Conservation (phyloP, 2,113 vertebrate species). For the Hippocampus barbouri region DNA sequence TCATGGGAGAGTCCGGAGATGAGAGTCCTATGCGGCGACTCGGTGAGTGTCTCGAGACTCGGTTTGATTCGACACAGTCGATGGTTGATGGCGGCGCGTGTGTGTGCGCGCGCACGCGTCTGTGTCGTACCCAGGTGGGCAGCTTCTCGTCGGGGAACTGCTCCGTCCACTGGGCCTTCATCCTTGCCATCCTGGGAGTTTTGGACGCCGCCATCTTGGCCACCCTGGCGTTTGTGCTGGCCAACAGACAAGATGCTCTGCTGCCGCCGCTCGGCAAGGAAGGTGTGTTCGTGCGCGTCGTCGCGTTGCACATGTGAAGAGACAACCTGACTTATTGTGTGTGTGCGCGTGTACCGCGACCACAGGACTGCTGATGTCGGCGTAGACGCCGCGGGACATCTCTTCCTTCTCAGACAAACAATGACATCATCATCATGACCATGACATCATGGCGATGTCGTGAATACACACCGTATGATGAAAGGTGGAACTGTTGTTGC, state of each 20-base stretch:
- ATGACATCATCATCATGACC: background rate
- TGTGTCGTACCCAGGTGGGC: slow-evolving; percentile 44
- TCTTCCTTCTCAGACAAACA: background rate
- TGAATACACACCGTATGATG: background rate
- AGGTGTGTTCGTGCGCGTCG: slow-evolving; percentile 35
- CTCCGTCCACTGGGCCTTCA: slow-evolving; percentile 78
- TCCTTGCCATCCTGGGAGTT: slow-evolving; percentile 77
- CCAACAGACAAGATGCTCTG: slow-evolving; percentile 78
- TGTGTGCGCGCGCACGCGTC: too few relatives aligned
- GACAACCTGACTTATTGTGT: background rate
- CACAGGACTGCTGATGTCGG: slow-evolving; percentile 58
- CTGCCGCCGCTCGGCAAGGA: slow-evolving; percentile 71
- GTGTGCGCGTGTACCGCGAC: background rate
- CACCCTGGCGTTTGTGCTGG: slow-evolving; percentile 77
- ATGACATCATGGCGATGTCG: background rate
- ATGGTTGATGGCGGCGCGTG: too few relatives aligned
- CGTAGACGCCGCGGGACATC: slow-evolving; percentile 51
- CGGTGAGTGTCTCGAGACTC: slow-evolving; percentile 43
- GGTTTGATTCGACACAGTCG: background rate
- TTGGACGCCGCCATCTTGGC: slow-evolving; percentile 76
- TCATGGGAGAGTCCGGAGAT: slow-evolving; percentile 79
- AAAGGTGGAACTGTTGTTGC: background rate
- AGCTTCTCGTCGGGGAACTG: slow-evolving; percentile 79
- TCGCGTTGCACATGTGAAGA: background rate
- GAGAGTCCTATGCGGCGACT: slow-evolving; percentile 73